Evolutionary conservation across 2,888 invertebrate genomes (phyloP).

Genomic region (Eledona agricola): DNA sequence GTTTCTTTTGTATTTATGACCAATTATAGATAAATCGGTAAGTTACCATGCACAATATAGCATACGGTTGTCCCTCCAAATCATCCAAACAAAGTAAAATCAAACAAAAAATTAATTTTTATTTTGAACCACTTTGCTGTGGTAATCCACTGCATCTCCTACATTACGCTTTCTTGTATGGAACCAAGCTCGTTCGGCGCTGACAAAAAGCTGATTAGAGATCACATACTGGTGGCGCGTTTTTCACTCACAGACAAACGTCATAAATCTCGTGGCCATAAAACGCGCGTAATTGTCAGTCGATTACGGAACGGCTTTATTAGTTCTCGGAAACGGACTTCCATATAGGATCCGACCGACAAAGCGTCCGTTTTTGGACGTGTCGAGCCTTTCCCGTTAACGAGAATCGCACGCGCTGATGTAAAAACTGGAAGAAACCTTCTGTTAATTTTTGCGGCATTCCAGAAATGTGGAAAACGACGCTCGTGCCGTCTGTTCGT

Average conservation of each 20-base stretch:
- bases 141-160: no score
- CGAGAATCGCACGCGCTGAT: slow-evolving; percentile 8
- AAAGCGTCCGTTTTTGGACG: slow-evolving; percentile 34
- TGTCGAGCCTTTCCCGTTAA: slow-evolving; percentile 30
- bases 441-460: slow-evolving; percentile 29
- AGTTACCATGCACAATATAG: no score
- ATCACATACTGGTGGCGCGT: no score
- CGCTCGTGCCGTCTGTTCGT: slow-evolving; percentile 51
- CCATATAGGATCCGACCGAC: slow-evolving; percentile 31
- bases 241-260: slow-evolving; percentile 1
- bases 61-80: no score
- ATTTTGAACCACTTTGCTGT: no score
- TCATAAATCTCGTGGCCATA: slow-evolving; percentile 35
- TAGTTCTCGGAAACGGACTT: slow-evolving; percentile 35
- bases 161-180: no score
- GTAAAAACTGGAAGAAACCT: background rate
- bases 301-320: slow-evolving; percentile 42
- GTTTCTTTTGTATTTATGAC: no score
- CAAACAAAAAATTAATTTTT: no score
- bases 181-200: no score
- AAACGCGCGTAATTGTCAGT: slow-evolving; percentile 46
- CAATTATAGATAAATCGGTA: no score
- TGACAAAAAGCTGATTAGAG: no score
- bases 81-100: no score
- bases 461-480: slow-evolving; percentile 37